Percentiles rank a stretch among this genome's conserved stretches.
Evolutionary conservation across 2,113 vertebrate genomes (phyloP).

Genomic region (Okapia johnstoni): DNA sequence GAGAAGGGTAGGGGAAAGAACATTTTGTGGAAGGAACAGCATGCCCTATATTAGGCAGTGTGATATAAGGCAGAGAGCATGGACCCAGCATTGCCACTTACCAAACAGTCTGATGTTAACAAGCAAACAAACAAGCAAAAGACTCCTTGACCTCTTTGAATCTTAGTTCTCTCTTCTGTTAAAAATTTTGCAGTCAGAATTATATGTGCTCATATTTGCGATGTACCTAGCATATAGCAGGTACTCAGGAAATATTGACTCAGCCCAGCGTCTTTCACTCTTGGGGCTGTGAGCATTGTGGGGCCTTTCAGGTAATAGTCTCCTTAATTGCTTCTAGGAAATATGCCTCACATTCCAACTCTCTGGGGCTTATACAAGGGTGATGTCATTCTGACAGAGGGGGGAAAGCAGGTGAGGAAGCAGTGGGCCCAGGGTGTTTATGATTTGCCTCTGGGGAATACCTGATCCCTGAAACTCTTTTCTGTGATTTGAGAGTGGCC

Average conservation of each 20-base stretch:
- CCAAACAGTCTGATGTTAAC: not conserved
- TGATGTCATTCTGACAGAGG: not conserved
- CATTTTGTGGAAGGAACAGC: not conserved
- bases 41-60: rapidly evolving
- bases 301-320: not conserved
- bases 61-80: rapidly evolving
- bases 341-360: not conserved
- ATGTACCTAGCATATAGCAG: too few relatives aligned
- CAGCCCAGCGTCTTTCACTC: not conserved
- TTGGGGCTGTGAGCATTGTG: not conserved
- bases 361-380: not conserved
- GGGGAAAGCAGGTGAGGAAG: not conserved
- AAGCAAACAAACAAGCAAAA: too few relatives aligned
- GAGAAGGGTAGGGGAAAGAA: not conserved
- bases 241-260: not conserved
- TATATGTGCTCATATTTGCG: not conserved
- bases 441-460: not conserved
- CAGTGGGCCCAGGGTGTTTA: not conserved
- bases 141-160: not conserved
- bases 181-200: not conserved
- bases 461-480: not conserved
- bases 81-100: not conserved
- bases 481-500: not conserved
- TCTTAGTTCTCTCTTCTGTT: not conserved
- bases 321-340: not conserved